A percentile compares a stretch with the other conserved stretches of the same genome.
Evolutionary conservation across 1,140 invertebrate species (phyloP).

Genomic region (Notospermus geniculatus): DNA sequence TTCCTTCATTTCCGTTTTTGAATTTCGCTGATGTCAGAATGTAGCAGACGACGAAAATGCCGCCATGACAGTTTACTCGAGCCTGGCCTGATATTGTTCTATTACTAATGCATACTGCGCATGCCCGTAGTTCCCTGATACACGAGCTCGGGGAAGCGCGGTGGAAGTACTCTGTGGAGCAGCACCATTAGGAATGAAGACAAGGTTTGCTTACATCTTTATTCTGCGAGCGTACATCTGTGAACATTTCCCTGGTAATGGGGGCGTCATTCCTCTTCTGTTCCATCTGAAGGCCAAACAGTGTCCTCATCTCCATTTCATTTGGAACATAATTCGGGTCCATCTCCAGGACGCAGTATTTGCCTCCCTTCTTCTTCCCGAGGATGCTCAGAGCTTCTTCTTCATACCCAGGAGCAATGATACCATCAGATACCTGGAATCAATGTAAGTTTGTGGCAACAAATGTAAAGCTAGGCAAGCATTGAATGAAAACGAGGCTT

Average conservation of each 20-base stretch:
- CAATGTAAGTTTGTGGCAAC: constrained; percentile 9
- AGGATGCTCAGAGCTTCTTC: constrained; percentile 82
- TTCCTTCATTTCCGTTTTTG: too few species aligned
- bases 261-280: constrained; percentile 88
- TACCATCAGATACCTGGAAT: constrained; percentile 85
- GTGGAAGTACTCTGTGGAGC: too few species aligned
- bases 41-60: too few species aligned
- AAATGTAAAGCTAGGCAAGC: too few species aligned
- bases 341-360: constrained; percentile 84
- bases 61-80: too few species aligned
- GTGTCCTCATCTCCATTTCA: constrained; percentile 76
- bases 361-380: constrained; percentile 92
- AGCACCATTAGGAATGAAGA: too few species aligned
- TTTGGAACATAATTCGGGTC: constrained; percentile 82
- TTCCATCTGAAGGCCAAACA: constrained; percentile 90
- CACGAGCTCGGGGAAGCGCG: too few species aligned
- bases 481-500: too few species aligned
- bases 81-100: too few species aligned
- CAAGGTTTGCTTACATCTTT: constrained; percentile 60
- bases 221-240: constrained; percentile 78
- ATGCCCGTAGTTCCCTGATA: too few species aligned
- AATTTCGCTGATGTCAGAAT: too few species aligned
- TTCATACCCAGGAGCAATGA: constrained; percentile 90
- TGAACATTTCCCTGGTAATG: constrained; percentile 77
- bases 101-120: too few species aligned